Conservation (phyloP, 2,113 vertebrate genomes). For the Hyla sarda region DNA sequence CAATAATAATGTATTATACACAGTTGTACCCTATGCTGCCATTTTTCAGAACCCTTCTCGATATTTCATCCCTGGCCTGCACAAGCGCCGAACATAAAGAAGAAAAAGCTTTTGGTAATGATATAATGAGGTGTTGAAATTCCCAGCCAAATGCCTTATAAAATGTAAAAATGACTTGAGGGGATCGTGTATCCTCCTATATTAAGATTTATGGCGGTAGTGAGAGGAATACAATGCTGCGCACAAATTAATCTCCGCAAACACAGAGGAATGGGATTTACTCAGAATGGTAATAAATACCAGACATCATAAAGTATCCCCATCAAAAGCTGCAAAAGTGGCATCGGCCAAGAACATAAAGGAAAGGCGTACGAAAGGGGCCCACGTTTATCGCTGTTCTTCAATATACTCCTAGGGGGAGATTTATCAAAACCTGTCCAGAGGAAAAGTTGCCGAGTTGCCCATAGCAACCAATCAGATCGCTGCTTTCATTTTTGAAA, state of each 20-base stretch:
- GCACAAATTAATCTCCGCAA: neutral
- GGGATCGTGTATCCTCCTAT: constrained; percentile 3
- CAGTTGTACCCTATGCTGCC: neutral
- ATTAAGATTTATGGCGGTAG: constrained; percentile 6
- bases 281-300: constrained; percentile 12
- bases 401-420: neutral
- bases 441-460: too few species aligned
- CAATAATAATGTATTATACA: neutral
- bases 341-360: neutral
- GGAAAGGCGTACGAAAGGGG: neutral
- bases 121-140: neutral
- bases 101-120: neutral
- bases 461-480: too few species aligned
- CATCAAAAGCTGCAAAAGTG: neutral
- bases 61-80: neutral
- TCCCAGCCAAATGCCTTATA: neutral
- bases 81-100: neutral
- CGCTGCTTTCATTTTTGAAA: too few species aligned
- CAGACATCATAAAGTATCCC: constrained; percentile 2
- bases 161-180: constrained; percentile 5
- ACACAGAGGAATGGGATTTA: neutral
- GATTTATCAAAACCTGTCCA: too few species aligned
- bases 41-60: neutral
- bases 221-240: neutral
- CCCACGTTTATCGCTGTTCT: neutral